A percentile compares a stretch with the other conserved stretches of the same genome.
Evolutionary conservation across 2,888 invertebrate genomes (phyloP).

Genomic region (Pegoplata infirma): DNA sequence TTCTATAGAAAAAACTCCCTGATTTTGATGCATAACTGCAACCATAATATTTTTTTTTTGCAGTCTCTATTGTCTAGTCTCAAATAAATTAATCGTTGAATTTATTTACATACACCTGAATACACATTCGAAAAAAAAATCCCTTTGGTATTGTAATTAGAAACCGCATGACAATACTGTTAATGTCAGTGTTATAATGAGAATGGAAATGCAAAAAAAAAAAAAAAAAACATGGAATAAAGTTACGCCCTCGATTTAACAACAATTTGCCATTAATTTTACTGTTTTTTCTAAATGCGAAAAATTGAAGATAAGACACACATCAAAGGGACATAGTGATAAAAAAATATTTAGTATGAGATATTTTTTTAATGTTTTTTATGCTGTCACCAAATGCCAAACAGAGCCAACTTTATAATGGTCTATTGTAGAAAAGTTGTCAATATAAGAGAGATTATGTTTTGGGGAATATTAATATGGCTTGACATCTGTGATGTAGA

Average conservation of each 20-base stretch:
- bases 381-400: not conserved
- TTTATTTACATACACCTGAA: slow-evolving; percentile 45
- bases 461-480: no score
- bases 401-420: not conserved
- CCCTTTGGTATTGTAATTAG: slow-evolving; percentile 41
- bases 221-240: slow-evolving; percentile 41
- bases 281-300: slow-evolving; percentile 7
- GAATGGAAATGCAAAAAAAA: no score
- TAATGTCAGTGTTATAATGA: slow-evolving; percentile 33
- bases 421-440: not conserved
- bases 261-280: slow-evolving; percentile 47
- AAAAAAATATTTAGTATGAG: not conserved
- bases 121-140: slow-evolving; percentile 5
- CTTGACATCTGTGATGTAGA: no score
- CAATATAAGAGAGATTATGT: no score
- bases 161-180: slow-evolving; percentile 57
- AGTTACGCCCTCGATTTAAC: slow-evolving; percentile 57
- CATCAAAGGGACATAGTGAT: slow-evolving; percentile 38
- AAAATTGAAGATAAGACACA: not conserved
- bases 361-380: not conserved
- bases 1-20: no score
- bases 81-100: no score
- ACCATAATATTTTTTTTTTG: no score
- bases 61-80: no score
- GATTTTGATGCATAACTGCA: no score